phyloP scores from a whole-genome alignment of 2,797 vertebrate species.

The Aythya fuligula region DNA sequence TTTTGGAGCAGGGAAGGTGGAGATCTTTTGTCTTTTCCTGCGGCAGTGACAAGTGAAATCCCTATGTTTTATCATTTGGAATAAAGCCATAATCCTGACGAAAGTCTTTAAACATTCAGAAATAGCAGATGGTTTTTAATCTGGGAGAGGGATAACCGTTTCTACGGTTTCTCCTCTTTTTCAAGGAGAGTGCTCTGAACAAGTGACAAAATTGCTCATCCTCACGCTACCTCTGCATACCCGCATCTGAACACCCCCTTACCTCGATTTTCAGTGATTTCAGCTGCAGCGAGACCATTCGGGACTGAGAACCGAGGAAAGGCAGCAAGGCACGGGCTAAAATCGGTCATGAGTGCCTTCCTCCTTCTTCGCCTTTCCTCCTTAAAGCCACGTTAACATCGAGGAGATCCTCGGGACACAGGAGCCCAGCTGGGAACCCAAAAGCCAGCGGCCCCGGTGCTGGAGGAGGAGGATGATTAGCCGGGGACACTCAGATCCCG shows the following conservation, averaged over 20 bases:
- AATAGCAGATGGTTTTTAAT: background rate
- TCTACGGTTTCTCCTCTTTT: background rate
- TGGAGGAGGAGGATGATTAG: background rate
- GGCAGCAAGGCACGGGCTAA: background rate
- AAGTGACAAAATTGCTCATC: background rate
- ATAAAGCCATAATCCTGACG: background rate
- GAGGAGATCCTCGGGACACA: background rate
- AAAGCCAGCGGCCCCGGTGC: background rate
- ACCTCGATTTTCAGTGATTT: background rate
- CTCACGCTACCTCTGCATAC: background rate
- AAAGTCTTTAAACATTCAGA: background rate
- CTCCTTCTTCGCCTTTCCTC: background rate
- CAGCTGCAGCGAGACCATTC: background rate
- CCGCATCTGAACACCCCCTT: background rate
- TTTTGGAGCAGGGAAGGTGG: background rate
- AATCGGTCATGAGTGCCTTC: background rate
- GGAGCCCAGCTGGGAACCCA: background rate
- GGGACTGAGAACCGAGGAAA: background rate
- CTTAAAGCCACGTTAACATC: background rate
- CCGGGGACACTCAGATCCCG: background rate
- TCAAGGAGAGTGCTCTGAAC: background rate
- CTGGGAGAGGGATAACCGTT: background rate
- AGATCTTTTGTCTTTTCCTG: background rate
- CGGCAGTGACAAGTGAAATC: background rate
- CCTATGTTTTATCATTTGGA: background rate